These are phyloP conservation scores for Dermatemys mawii DNA, from an alignment of 2,113 vertebrate species.

Conservation along the genomic window DNA sequence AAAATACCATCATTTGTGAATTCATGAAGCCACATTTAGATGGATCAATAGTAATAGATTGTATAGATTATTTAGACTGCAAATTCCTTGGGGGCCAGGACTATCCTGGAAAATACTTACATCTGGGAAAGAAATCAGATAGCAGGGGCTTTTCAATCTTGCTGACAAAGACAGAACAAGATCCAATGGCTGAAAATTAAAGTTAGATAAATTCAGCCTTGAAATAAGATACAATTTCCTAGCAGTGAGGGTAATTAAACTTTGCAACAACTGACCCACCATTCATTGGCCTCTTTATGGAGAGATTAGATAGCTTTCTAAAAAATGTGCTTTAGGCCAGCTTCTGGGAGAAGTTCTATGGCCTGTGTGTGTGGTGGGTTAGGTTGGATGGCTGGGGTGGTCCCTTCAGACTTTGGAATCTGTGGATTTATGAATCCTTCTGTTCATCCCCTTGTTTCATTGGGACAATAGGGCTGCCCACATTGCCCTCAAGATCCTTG, in stretches of 20 bases:
- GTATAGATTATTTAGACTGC: not conserved
- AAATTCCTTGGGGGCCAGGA: not conserved
- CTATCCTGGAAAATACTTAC: not conserved
- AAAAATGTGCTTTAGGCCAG: not conserved
- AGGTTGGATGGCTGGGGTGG: not conserved
- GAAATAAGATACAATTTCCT: not conserved
- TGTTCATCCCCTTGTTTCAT: not conserved
- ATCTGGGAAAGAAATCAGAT: not conserved
- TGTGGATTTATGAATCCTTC: not conserved
- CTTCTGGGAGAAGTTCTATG: not conserved
- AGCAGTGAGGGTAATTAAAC: not conserved
- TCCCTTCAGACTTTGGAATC: not conserved
- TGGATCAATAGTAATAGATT: not conserved
- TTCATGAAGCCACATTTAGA: not conserved
- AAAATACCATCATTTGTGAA: not conserved
- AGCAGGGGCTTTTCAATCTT: not conserved
- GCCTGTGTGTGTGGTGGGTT: not conserved
- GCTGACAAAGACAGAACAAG: not conserved
- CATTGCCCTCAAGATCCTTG: not conserved
- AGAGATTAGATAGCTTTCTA: not conserved
- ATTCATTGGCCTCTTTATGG: not conserved
- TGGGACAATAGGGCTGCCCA: not conserved
- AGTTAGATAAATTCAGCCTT: not conserved
- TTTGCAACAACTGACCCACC: not conserved
- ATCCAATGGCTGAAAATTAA: not conserved